Base-by-base conservation (phyloP, 2,888 invertebrate species). In the Drosophila borealis region DNA sequence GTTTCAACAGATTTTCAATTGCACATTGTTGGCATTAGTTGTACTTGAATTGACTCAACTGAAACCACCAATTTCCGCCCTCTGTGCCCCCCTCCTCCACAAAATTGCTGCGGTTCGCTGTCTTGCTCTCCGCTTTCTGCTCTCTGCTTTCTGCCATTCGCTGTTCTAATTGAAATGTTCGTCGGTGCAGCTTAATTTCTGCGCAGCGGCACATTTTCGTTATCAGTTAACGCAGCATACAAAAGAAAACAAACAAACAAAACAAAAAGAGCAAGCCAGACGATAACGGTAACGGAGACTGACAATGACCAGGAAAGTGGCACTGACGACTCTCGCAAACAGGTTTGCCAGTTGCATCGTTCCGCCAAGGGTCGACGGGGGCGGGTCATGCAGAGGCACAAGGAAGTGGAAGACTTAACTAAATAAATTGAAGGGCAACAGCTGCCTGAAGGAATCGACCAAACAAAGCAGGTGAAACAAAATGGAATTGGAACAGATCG, bases 161-260 rank as follows among this genome's bases (percentile, higher is more conserved):
- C 45, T 13, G 59, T 34, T 68, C 68, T 78, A 84, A 81, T 81
- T 83, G 81, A 81, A 81, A 70, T 78, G 87, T 81, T 80, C 54
- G 63, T 45, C 65, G 66, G 57, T 75, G 69, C 69, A 81, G 65
- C 57, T 87, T 72, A 78, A 72, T 87, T 81, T 87, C 65, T 76
- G 70, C 68, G 29, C 62, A 73, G 54, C 56, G 51, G 39, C 34
- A 70, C 51, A 65, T 56, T 70, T 78, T 54, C 69, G 59, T 82
- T 85, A 85, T 85, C 80, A 70, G 70, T 57, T 14, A 56, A 45
- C 41, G 54, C 63, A 55, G 60, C 59, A 75, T 61, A 66, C 46
- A 60, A 61, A 74, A 50, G 72, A 62, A 70, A 59, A 56, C 57
- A 64, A 59, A 56, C 57, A 64, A 59, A 42, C 36, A 57, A 17